Percentiles rank a stretch among this genome's conserved stretches.
Conservation (phyloP, 2,797 vertebrate species). For the Labroides dimidiatus region DNA sequence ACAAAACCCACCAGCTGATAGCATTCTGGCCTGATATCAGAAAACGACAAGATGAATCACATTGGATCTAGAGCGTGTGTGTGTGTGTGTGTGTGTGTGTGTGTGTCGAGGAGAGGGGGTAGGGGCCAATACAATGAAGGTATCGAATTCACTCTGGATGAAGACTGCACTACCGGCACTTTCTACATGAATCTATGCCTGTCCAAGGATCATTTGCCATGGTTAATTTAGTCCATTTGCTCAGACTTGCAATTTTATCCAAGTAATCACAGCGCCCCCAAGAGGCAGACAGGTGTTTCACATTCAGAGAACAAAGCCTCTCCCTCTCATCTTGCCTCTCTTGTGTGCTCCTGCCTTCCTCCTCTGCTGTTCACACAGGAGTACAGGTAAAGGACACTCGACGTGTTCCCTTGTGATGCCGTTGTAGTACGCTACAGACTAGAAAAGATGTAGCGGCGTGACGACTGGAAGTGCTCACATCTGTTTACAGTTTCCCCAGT, state of each 20-base stretch:
- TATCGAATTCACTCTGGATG: slow-evolving; percentile 75
- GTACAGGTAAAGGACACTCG: slow-evolving; percentile 56
- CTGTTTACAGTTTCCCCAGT: slow-evolving; percentile 62
- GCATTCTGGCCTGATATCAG: slow-evolving; percentile 72
- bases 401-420: slow-evolving; percentile 56
- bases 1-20: slow-evolving; percentile 74
- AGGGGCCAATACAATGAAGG: slow-evolving; percentile 66
- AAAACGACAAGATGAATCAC: slow-evolving; percentile 70
- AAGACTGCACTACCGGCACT: slow-evolving; percentile 77
- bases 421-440: slow-evolving; percentile 57
- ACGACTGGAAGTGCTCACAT: slow-evolving; percentile 26
- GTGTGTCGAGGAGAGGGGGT: neutral
- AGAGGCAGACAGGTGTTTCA: slow-evolving; percentile 67
- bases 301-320: slow-evolving; percentile 60
- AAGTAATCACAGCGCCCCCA: slow-evolving; percentile 84
- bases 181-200: slow-evolving; percentile 78
- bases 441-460: slow-evolving; percentile 36
- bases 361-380: slow-evolving; percentile 41
- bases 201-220: slow-evolving; percentile 79
- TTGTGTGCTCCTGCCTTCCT: slow-evolving; percentile 53
- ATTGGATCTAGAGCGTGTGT: slow-evolving; percentile 21
- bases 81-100: slow-evolving; percentile 20
- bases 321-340: slow-evolving; percentile 45
- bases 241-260: slow-evolving; percentile 64
- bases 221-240: slow-evolving; percentile 77